A percentile compares a stretch with the other conserved stretches of the same genome.
Evolutionary conservation across 1,140 invertebrate genomes (phyloP).

Genomic region (Cherax destructor): DNA sequence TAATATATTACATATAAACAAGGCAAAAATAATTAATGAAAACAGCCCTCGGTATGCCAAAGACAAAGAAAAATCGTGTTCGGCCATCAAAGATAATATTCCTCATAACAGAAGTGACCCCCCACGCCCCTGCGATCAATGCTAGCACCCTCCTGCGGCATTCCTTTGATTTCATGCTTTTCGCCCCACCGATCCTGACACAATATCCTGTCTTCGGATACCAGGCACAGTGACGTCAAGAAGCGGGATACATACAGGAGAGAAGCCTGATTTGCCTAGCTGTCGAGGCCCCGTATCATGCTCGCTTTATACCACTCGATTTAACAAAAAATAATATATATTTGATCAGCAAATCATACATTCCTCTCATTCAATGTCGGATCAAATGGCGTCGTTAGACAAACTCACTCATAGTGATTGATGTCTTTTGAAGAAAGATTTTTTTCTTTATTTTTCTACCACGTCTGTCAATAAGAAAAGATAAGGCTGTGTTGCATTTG

Average conservation of each 20-base stretch:
- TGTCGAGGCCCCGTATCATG: background rate
- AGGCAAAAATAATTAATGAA: slow-evolving; percentile 14
- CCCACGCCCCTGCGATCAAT: slow-evolving; percentile 11
- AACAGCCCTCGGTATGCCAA: background rate
- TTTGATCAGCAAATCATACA: background rate
- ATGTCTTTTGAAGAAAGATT: background rate
- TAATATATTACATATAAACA: background rate
- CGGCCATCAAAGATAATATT: slow-evolving; percentile 41
- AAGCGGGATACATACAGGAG: background rate
- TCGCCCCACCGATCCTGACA: slow-evolving; percentile 44
- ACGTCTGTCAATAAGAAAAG: background rate
- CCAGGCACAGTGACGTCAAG: background rate
- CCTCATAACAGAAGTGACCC: slow-evolving; percentile 2
- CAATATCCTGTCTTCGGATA: slow-evolving; percentile 31
- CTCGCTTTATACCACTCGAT: background rate
- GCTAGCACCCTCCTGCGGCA: slow-evolving; percentile 41
- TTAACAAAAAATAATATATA: background rate
- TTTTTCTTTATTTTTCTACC: background rate
- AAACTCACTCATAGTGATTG: too few species aligned
- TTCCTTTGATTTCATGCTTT: slow-evolving; percentile 61
- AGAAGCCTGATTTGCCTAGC: background rate
- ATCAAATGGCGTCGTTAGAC: slow-evolving; percentile 4
- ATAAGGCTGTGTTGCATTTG: background rate
- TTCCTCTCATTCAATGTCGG: background rate
- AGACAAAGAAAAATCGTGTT: slow-evolving; percentile 42